Percentiles rank a stretch among this genome's conserved stretches.
These are phyloP conservation scores for Palaemon carinicauda DNA, from an alignment of 1,140 invertebrate species.

Conservation along the genomic window DNA sequence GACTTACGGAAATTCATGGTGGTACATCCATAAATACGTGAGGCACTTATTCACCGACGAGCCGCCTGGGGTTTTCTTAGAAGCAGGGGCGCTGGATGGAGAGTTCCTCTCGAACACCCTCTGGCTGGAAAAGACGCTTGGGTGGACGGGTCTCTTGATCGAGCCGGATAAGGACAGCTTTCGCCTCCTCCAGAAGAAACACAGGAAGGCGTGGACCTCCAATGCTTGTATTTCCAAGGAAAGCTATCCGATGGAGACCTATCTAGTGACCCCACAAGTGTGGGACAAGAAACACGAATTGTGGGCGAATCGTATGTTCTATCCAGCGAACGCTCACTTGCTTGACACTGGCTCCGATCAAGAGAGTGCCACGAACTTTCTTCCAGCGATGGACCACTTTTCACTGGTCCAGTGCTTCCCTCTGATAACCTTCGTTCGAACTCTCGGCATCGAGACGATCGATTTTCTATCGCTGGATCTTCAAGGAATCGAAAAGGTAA, in stretches of 20 bases:
- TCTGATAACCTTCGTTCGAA: slow-evolving; percentile 13
- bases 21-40: not conserved
- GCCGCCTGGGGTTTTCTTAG: slow-evolving; percentile 69
- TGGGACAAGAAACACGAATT: not conserved
- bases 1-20: not conserved
- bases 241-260: slow-evolving; percentile 65
- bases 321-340: not conserved
- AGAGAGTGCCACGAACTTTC: not conserved
- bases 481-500: slow-evolving; percentile 2
- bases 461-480: slow-evolving; percentile 28
- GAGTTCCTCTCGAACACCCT: slow-evolving; percentile 72
- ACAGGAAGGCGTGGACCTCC: slow-evolving; percentile 58
- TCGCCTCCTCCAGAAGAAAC: slow-evolving; percentile 51
- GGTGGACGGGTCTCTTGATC: slow-evolving; percentile 77
- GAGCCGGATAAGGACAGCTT: slow-evolving; percentile 71
- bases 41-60: not conserved
- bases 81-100: slow-evolving; percentile 71
- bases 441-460: not conserved
- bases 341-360: not conserved
- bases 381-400: not conserved
- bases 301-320: not conserved
- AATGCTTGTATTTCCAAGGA: slow-evolving; percentile 68
- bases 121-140: slow-evolving; percentile 73
- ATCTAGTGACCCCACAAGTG: not conserved
- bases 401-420: slow-evolving; percentile 76